These are phyloP conservation scores for Peromyscus polionotus DNA, from an alignment of 2,113 vertebrate species.

Conservation along the genomic window DNA sequence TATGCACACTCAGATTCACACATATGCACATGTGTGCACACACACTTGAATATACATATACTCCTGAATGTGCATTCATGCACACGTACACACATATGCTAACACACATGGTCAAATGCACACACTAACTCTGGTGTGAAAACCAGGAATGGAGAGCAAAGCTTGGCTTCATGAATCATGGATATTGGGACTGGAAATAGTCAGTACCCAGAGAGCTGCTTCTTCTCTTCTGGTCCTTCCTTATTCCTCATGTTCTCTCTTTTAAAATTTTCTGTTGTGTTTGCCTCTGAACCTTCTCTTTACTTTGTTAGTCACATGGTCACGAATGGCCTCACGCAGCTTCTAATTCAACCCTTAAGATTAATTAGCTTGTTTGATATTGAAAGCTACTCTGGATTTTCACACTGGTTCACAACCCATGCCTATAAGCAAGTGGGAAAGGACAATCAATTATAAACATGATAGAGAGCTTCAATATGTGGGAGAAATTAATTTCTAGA, in stretches of 20 bases:
- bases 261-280: neutral
- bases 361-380: neutral
- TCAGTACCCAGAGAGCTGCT: neutral
- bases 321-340: neutral
- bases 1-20: neutral
- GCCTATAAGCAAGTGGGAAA: neutral
- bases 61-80: neutral
- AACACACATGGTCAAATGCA: neutral
- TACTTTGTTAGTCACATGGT: neutral
- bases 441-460: neutral
- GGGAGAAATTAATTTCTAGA: neutral
- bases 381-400: neutral
- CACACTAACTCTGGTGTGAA: neutral
- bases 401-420: neutral
- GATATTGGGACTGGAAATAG: neutral
- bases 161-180: neutral
- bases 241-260: neutral
- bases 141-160: neutral
- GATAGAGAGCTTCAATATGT: neutral
- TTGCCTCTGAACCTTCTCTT: neutral
- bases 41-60: neutral
- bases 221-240: neutral
- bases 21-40: neutral
- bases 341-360: neutral
- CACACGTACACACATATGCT: neutral